Percentiles rank a stretch among this genome's conserved stretches.
phyloP scores from a whole-genome alignment of 2,797 vertebrate species.

The Ispidina lecontei region DNA sequence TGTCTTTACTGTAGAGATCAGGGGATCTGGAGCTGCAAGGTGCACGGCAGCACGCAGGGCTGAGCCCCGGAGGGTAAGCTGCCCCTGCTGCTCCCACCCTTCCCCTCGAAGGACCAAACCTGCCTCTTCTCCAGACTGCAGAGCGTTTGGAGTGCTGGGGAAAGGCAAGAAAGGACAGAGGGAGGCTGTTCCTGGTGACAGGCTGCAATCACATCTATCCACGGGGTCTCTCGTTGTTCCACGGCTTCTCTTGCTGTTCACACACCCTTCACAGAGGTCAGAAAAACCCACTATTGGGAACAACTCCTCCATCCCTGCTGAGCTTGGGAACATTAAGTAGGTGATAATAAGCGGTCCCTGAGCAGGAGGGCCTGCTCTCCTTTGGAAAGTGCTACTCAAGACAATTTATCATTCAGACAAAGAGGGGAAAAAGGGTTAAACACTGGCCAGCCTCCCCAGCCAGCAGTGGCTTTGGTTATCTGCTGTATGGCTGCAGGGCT shows the following conservation, averaged over 20 bases:
- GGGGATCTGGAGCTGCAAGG: neutral
- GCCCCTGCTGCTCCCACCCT: neutral
- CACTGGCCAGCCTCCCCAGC: neutral
- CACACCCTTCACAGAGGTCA: neutral
- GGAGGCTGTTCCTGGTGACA: neutral
- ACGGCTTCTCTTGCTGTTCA: neutral
- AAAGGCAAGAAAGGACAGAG: neutral
- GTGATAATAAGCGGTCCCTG: constrained; percentile 30
- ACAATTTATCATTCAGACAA: constrained; percentile 30
- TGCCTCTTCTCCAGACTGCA: neutral
- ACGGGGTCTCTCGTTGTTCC: neutral
- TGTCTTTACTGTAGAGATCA: rapidly evolving
- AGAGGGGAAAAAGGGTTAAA: constrained; percentile 10
- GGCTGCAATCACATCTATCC: neutral
- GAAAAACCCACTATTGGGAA: constrained; percentile 11
- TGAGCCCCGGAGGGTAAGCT: neutral
- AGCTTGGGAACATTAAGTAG: constrained; percentile 61
- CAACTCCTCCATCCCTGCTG: neutral
- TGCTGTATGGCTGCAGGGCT: constrained; percentile 45
- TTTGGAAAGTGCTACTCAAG: constrained; percentile 17
- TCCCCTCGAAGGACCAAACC: neutral
- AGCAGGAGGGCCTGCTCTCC: constrained; percentile 6
- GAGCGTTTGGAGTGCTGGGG: neutral
- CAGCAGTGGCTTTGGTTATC: constrained; percentile 35
- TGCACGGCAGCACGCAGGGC: neutral